Base-by-base conservation (phyloP, 2,113 vertebrate genomes). In the Myocastor coypus region DNA sequence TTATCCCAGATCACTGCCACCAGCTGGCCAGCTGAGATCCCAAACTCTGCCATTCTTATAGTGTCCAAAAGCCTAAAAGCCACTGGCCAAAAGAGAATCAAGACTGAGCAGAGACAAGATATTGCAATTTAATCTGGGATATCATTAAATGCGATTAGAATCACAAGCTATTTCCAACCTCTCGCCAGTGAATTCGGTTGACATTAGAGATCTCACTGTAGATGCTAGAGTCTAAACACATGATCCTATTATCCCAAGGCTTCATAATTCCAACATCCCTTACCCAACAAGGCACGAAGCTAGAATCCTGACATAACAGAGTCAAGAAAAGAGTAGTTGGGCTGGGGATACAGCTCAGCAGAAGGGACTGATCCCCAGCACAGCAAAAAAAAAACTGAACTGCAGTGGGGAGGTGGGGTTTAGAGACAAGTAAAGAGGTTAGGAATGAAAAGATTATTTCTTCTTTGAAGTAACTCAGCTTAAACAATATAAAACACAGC, bases 1-100 rank as follows among this genome's bases (percentile, higher is more conserved):
- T 98, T 98, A 83, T 98, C 97, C 99, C 99, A 99, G 46, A 99
- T 73, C 63, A 99, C 50, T 37, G 99, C 98, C 95, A 99, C 99
- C 0, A 34, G 94, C 96, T 99, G 98, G 73, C 99, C 99, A 0
- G 97, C 34, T 6, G 84, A 64, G 10, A 99, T 77, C 11, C 99
- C 99, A 0, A 99, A 98, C 78, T 98, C 98, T 3, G 98, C 98
- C 99, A 99, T 99, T 20, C 0, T 34, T 1, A 3, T 40, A 34
- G 69, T 30, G 64, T 63, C 80, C 86, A 55, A 1, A 42, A 73
- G 92, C 93, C 96, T 97, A 57, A 87, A 97, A 16, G 1, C 34
- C 71, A 84, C 0, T 8, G 24, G 37, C 16, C 55, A 95, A 85
- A 4, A 1, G 37, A 59, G 14, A 84, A 83, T 71, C n/a, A 86